Evolutionary conservation across 2,797 vertebrate genomes (phyloP), one percentile per base, ranked within the genome.

Genomic region (Anabas testudineus): DNA sequence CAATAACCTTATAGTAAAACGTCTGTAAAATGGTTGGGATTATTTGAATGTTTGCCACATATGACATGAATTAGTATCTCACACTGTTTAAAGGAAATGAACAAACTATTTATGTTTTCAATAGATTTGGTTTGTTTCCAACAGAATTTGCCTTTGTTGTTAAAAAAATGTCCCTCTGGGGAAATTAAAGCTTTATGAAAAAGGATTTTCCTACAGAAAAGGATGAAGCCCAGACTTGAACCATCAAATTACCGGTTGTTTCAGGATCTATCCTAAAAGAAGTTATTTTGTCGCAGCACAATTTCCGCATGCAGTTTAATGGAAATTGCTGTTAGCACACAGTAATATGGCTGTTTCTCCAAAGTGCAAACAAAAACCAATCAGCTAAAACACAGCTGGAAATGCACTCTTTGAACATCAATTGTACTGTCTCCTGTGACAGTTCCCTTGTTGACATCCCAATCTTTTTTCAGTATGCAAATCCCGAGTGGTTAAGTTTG

Each of bases 151-250:
- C 73, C 39, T 36, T 47, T 63, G 59, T 53, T 62, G 46, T 52
- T 76, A 21, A 65, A 71, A 68, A 73, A 15, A 16, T 21, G 18
- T 47, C 36, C 67, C 72, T 71, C 58, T 0, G n/a, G 66, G 79
- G 80, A 88, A 88, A 82, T 83, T 0, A 70, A 59, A 55, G 67
- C 67, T 15, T 58, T 71, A 78, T 77, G 58, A n/a, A 47, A 71
- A 55, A 53, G 10, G 32, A 57, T 54, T 81, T 18, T 78, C 24
- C 54, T 60, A 67, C 18, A 46, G 65, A 74, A 74, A 78, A 67
- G 46, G 68, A 77, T 56, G 15, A 53, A 70, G 42, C 48, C 19
- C 42, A 43, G 21, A 51, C 55, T 42, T 54, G 13, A 16, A 32
- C 55, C 56, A 63, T 71, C 51, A 78, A 66, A 84, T 75, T 53